A percentile compares a stretch with the other conserved stretches of the same genome.
Evolutionary conservation across 2,888 invertebrate species (phyloP).

Genomic region (Barypeithes pellucidus): DNA sequence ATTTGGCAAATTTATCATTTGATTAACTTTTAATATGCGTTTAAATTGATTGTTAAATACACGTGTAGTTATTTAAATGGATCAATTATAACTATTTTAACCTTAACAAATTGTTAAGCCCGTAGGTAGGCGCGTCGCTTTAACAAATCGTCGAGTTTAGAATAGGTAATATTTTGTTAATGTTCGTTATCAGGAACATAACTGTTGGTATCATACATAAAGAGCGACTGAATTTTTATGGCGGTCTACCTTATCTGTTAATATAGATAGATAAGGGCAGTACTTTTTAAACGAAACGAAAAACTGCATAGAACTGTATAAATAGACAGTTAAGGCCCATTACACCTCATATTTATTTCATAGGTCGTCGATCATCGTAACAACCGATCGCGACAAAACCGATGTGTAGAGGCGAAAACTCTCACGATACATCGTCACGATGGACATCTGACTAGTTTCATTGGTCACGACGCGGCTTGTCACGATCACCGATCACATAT

Average conservation of each 20-base stretch:
- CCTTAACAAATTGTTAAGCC: slow-evolving; percentile 15
- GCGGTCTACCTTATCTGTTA: background rate
- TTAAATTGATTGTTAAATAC: slow-evolving; percentile 20
- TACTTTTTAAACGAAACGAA: background rate
- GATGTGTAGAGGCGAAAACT: too few species aligned
- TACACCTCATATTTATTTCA: too few species aligned
- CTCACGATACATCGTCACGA: too few species aligned
- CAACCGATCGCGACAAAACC: too few species aligned
- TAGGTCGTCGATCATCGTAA: too few species aligned
- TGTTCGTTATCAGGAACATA: slow-evolving; percentile 2
- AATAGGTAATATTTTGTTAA: slow-evolving; percentile 21
- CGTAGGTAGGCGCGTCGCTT: slow-evolving; percentile 13
- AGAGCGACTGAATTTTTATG: background rate
- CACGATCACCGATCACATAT: too few species aligned
- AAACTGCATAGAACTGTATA: slow-evolving; percentile 11
- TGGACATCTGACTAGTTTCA: too few species aligned
- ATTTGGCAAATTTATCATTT: background rate
- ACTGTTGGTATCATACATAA: background rate
- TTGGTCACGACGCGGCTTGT: too few species aligned
- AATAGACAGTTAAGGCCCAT: slow-evolving; percentile 7
- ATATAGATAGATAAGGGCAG: background rate
- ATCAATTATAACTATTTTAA: slow-evolving; percentile 30
- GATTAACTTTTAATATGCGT: slow-evolving; percentile 15
- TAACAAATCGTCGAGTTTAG: slow-evolving; percentile 12
- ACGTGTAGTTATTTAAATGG: slow-evolving; percentile 13